Percentiles rank a stretch among this genome's conserved stretches.
These are phyloP conservation scores for Parnassius orleans DNA, from an alignment of 2,888 invertebrate species.

Conservation along the genomic window DNA sequence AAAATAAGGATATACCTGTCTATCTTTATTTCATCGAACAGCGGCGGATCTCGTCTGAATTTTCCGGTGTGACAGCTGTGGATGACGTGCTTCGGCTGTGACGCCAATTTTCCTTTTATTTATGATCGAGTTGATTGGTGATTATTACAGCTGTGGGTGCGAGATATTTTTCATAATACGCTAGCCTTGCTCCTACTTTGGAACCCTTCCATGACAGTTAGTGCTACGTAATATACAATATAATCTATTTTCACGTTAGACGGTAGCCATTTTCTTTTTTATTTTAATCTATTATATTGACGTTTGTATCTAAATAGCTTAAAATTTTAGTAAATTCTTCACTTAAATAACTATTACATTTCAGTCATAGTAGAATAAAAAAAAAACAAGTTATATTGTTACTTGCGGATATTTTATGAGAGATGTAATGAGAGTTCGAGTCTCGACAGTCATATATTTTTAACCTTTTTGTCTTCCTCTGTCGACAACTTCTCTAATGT, in stretches of 20 bases:
- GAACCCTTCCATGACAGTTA: constrained; percentile 53
- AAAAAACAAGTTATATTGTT: constrained; percentile 48
- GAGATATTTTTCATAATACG: constrained; percentile 60
- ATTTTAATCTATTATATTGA: no score
- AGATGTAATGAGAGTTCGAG: constrained; percentile 60
- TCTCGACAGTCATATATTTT: constrained; percentile 56
- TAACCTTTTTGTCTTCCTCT: constrained; percentile 65
- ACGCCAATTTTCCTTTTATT: constrained; percentile 67
- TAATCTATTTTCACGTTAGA: no score
- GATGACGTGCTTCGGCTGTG: constrained; percentile 64
- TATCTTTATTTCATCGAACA: constrained; percentile 54
- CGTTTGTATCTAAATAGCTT: no score
- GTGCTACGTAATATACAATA: no score
- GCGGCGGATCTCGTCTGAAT: constrained; percentile 49
- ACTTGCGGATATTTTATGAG: constrained; percentile 61
- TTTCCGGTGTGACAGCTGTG: constrained; percentile 61
- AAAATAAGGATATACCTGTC: not conserved
- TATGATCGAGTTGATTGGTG: constrained; percentile 70
- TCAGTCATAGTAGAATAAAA: constrained; percentile 46
- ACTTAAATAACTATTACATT: constrained; percentile 36
- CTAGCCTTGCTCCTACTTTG: constrained; percentile 53
- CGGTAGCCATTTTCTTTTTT: no score
- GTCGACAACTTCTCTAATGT: constrained; percentile 69
- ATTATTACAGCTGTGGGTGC: constrained; percentile 66
- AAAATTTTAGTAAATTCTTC: no score